Evolutionary conservation across 2,797 vertebrate genomes (phyloP), one percentile per base, ranked within the genome.

Genomic region (Intellagama lesueurii): DNA sequence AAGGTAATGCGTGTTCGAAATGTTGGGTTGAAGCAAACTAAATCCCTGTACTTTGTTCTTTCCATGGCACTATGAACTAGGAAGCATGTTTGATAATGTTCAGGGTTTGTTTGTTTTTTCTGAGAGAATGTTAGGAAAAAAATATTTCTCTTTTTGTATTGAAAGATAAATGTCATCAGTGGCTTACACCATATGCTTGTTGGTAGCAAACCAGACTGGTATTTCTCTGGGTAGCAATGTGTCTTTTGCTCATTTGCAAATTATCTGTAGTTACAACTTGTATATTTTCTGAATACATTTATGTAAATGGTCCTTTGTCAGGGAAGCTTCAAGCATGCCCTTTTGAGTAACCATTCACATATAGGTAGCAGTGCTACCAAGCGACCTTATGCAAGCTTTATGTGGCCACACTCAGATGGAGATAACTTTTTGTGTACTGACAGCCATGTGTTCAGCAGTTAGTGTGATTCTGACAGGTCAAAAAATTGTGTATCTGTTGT

Each of bases 1-100:
- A 97, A 99, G 98, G 99, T 99, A 98, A 98, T 87, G 76, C 0
- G 0, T 7, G 79, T 68, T 77, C 32, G 64, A 85, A 44, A 82
- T 4, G 16, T n/a, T 52, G 44, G 0, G 24, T 81, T 91, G 52
- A 69, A 85, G 75, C 49, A 79, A 40, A 14, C 3, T 3, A 40
- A 1, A 0, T 70, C 0, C 0, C 2, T 83, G 6, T 32, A 64
- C 81, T 89, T 89, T 81, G n/a, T 44, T 44, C 80, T 14, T 78
- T 84, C 5, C 1, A 78, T 30, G 4, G 2, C 64, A 44, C 2
- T 11, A 82, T 77, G 91, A 88, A 88, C 6, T 85, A 77, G 35
- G 30, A 22, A 2, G 0, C 32, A 1, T 64, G 0, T 3, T 24
- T 0, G 0, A 85, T 88, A 73, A n/a, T 30, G 14, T n/a, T 40